Evolutionary conservation across 30 jellyfish, hydroid and myxozoan genomes (phyloP).

Genomic region (Turritopsis rubra): DNA sequence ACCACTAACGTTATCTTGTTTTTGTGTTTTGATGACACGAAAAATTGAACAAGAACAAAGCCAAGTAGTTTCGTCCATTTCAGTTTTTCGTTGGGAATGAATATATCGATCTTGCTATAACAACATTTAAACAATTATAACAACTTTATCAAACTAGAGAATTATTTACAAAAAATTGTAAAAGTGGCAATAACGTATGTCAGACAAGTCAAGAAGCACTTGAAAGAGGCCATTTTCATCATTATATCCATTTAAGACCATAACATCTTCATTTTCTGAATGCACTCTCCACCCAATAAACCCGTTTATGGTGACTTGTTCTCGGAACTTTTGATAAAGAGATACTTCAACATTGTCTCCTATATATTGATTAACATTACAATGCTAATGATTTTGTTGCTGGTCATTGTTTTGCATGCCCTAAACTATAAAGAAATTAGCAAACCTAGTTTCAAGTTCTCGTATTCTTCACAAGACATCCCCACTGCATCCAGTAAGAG

Average conservation of each 20-base stretch:
- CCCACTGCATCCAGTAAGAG: conserved; percentile 4
- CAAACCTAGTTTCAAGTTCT: not conserved
- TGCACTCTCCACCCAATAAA: conserved; percentile 2
- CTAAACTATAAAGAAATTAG: no score
- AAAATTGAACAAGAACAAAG: not conserved
- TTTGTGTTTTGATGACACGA: not conserved
- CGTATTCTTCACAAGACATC: not conserved
- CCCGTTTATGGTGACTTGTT: conserved; percentile 5
- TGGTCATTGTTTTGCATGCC: not conserved
- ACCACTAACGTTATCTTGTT: not conserved
- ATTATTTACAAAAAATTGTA: no score
- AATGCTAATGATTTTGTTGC: not conserved
- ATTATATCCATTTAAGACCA: not conserved
- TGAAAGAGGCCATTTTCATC: not conserved
- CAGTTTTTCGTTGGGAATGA: not conserved
- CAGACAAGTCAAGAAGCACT: no score
- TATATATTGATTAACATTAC: not conserved
- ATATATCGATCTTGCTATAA: not conserved
- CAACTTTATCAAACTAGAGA: no score
- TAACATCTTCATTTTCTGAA: not conserved
- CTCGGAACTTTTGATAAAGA: not conserved
- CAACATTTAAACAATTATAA: no score
- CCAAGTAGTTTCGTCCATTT: not conserved
- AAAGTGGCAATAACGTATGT: no score
- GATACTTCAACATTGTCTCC: not conserved